Evolutionary conservation across 2,888 invertebrate species (phyloP).

Genomic region (Cheilosia pagana): DNA sequence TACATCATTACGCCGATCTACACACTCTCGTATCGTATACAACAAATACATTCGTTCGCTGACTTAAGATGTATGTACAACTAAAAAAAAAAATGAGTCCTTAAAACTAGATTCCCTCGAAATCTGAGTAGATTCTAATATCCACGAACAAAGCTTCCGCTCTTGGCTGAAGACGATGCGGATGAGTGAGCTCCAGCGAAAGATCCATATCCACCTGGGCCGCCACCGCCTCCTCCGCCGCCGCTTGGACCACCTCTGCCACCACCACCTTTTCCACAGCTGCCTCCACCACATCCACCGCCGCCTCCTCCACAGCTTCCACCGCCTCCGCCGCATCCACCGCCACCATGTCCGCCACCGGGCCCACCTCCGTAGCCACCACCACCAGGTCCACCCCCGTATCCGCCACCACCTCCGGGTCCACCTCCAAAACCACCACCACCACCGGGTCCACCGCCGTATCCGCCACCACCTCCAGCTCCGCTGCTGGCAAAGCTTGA

Average conservation of each 20-base stretch:
- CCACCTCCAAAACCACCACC: constrained; percentile 48
- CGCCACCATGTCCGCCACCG: constrained; percentile 18
- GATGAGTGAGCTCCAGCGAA: constrained; percentile 76
- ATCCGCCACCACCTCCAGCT: constrained; percentile 21
- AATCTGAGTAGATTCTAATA: constrained; percentile 25
- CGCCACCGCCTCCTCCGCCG: constrained; percentile 87
- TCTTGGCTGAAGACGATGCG: constrained; percentile 75
- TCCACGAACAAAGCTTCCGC: constrained; percentile 43
- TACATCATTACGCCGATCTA: background rate
- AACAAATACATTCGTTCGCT: constrained; percentile 11
- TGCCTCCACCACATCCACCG: constrained; percentile 82
- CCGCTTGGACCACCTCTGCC: constrained; percentile 85
- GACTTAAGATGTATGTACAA: constrained; percentile 3
- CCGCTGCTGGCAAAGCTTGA: constrained; percentile 73
- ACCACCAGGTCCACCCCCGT: constrained; percentile 82
- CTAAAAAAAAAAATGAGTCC: background rate
- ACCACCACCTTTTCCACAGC: constrained; percentile 77
- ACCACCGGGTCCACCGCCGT: constrained; percentile 76
- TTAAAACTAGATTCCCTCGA: constrained; percentile 18
- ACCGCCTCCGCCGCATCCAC: constrained; percentile 84
- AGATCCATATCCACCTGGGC: constrained; percentile 28
- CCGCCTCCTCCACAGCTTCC: constrained; percentile 86
- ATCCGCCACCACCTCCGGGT: constrained; percentile 78
- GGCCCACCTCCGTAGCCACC: constrained; percentile 85
- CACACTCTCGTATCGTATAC: background rate